These are phyloP conservation scores for Poeciliopsis presidionis DNA, from an alignment of 2,797 vertebrate genomes.

Conservation along the genomic window DNA sequence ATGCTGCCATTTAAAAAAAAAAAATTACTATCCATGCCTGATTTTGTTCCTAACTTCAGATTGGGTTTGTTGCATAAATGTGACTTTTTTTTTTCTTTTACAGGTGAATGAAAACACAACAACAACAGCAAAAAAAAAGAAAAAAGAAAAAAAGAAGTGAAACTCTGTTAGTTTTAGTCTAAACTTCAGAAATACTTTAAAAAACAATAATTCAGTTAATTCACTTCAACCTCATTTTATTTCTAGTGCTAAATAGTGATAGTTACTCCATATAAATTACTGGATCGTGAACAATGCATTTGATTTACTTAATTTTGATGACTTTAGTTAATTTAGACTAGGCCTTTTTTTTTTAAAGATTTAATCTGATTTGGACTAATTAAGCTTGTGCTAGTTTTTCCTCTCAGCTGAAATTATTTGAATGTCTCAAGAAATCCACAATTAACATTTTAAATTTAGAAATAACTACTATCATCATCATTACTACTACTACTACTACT, in stretches of 20 bases:
- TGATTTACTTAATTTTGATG: background rate
- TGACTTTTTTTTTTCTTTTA: background rate
- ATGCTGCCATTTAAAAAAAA: no score
- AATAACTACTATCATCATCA: no score
- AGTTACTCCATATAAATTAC: background rate
- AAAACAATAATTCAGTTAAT: no score
- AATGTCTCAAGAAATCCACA: background rate
- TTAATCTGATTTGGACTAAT: background rate
- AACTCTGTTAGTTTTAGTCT: background rate
- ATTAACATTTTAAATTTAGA: background rate
- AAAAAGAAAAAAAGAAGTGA: constrained; percentile 41
- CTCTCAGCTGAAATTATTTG: background rate
- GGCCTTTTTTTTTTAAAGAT: background rate
- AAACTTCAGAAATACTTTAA: background rate
- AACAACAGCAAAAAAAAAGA: constrained; percentile 10
- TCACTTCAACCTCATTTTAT: background rate
- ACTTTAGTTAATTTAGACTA: background rate
- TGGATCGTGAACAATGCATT: background rate
- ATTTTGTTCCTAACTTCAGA: background rate
- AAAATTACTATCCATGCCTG: background rate
- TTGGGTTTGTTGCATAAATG: background rate
- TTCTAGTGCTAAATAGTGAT: background rate
- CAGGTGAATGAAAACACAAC: background rate
- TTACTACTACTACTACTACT: no score
- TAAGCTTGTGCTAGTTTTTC: background rate